Percentiles rank a stretch among this genome's conserved stretches.
Evolutionary conservation across 2,113 vertebrate species (phyloP).

Genomic region (Ctenomys sociabilis): DNA sequence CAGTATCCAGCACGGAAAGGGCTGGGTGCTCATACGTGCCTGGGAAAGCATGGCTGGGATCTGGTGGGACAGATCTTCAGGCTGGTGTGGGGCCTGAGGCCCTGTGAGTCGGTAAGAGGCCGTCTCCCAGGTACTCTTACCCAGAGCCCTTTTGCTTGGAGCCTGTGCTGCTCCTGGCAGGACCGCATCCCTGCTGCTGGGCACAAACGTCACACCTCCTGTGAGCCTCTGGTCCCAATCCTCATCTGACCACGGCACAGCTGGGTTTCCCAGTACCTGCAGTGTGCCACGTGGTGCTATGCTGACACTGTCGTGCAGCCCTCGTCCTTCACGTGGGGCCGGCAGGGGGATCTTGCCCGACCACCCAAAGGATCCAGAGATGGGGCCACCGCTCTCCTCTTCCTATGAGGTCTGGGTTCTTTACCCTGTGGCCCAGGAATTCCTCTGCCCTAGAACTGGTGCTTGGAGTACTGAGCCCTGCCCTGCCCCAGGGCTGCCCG

Average conservation of each 20-base stretch:
- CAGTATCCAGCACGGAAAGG: background rate
- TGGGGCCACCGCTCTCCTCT: background rate
- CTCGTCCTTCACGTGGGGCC: background rate
- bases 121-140: background rate
- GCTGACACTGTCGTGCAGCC: accelerated
- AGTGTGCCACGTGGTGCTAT: background rate
- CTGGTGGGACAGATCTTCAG: background rate
- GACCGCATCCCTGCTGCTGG: accelerated
- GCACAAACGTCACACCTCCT: too few relatives aligned
- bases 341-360: too few relatives aligned
- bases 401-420: background rate
- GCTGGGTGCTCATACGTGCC: too few relatives aligned
- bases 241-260: accelerated
- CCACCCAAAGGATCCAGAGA: too few relatives aligned
- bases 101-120: background rate
- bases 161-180: background rate
- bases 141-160: background rate
- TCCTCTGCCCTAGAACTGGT: background rate
- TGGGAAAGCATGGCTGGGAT: background rate
- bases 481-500: background rate
- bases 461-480: background rate
- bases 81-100: background rate
- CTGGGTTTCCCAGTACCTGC: accelerated
- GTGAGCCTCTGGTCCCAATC: background rate
- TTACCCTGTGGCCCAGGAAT: too few relatives aligned